A percentile compares a stretch with the other conserved stretches of the same genome.
These are phyloP conservation scores for Aythya baeri DNA, from an alignment of 2,113 vertebrate genomes.

Conservation along the genomic window DNA sequence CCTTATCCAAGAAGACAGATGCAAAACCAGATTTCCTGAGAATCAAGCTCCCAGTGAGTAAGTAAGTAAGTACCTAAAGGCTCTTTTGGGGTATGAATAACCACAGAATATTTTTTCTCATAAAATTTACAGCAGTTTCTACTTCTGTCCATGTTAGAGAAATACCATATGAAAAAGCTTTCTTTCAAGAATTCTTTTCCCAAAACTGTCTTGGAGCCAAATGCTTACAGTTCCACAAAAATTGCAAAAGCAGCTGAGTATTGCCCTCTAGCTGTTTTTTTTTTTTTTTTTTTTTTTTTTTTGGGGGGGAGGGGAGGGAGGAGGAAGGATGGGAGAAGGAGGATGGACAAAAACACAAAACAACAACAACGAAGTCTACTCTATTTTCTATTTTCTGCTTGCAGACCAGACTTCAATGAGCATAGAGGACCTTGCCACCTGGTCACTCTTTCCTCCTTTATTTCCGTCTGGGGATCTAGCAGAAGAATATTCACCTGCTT, in stretches of 20 bases:
- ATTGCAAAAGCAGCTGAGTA: not conserved
- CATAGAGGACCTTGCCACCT: not conserved
- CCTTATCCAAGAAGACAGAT: not conserved
- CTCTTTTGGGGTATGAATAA: not conserved
- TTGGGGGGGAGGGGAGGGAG: no score
- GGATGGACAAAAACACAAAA: not conserved
- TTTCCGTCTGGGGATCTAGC: not conserved
- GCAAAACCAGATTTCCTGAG: not conserved
- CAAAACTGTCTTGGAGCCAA: not conserved
- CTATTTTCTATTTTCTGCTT: not conserved
- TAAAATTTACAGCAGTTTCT: not conserved
- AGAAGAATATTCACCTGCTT: not conserved
- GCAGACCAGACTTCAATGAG: not conserved
- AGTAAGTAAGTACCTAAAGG: not conserved
- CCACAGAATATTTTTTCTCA: not conserved
- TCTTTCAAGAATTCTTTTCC: not conserved
- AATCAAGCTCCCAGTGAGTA: not conserved
- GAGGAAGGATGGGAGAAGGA: no score
- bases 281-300: no score
- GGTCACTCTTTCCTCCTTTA: not conserved
- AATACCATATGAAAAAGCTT: not conserved
- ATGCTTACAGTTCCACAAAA: not conserved
- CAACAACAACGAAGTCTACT: no score
- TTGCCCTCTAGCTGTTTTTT: not conserved
- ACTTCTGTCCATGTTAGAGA: not conserved